These are phyloP conservation scores for Limnephilus auricula DNA, from an alignment of 2,888 invertebrate genomes.

Conservation along the genomic window DNA sequence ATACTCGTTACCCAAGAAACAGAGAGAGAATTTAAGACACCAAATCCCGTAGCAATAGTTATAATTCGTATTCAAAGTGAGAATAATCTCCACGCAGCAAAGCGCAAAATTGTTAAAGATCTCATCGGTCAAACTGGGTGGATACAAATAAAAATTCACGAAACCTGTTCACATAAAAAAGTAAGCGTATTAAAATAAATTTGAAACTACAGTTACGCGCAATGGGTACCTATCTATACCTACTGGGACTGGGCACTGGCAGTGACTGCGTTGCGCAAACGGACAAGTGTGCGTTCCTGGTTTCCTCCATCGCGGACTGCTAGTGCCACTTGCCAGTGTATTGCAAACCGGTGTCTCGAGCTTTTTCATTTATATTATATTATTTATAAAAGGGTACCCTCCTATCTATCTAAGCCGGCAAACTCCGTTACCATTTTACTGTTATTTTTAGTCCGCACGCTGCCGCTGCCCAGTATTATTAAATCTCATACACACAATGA, in stretches of 20 bases:
- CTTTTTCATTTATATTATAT: slow-evolving; percentile 34
- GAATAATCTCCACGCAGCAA: not conserved
- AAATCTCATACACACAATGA: slow-evolving; percentile 3
- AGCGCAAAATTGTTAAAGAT: not conserved
- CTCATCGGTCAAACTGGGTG: slow-evolving; percentile 11
- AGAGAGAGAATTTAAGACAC: not conserved
- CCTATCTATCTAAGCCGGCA: slow-evolving; percentile 26
- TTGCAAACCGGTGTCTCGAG: slow-evolving; percentile 41
- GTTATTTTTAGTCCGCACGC: slow-evolving; percentile 47
- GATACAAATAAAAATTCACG: slow-evolving; percentile 12
- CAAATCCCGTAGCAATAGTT: not conserved
- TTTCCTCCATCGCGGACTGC: not conserved
- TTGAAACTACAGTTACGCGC: slow-evolving; percentile 37
- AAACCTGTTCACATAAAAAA: slow-evolving; percentile 42
- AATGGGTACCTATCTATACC: not conserved
- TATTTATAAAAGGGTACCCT: slow-evolving; percentile 34
- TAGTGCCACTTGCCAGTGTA: not conserved
- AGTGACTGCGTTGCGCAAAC: slow-evolving; percentile 29
- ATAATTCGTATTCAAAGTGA: slow-evolving; percentile 9
- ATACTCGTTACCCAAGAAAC: not conserved
- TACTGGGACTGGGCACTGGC: not conserved
- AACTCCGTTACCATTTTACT: slow-evolving; percentile 50
- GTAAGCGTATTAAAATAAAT: slow-evolving; percentile 38
- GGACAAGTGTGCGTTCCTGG: slow-evolving; percentile 32
- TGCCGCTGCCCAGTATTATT: not conserved